Percentiles rank a stretch among this genome's conserved stretches.
phyloP scores from a whole-genome alignment of 1,140 invertebrate genomes.

The Ceratitis capitata region DNA sequence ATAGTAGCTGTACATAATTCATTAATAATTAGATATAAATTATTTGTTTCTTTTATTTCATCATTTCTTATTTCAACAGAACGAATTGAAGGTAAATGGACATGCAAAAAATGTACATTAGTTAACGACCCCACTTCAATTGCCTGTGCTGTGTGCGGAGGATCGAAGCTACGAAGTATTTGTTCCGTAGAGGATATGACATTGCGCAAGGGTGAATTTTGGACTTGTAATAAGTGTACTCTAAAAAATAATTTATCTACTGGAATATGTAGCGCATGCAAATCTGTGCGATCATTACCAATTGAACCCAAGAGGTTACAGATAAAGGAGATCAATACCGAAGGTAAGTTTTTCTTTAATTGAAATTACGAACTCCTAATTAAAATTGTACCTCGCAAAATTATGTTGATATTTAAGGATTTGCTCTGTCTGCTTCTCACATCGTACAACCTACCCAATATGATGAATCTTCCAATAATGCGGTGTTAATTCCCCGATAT shows the following conservation, averaged over 20 bases:
- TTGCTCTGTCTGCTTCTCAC: too few relatives aligned
- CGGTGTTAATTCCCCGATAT: too few relatives aligned
- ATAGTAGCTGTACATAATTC: too few relatives aligned
- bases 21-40: too few relatives aligned
- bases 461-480: too few relatives aligned
- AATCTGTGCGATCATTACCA: constrained; percentile 62
- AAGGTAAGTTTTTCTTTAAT: constrained; percentile 36
- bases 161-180: constrained; percentile 78
- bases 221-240: constrained; percentile 82
- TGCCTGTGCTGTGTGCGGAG: constrained; percentile 84
- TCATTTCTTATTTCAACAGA: too few relatives aligned
- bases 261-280: constrained; percentile 82
- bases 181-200: constrained; percentile 74
- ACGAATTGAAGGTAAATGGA: constrained; percentile 72
- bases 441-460: too few relatives aligned
- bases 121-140: constrained; percentile 76
- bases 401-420: too few relatives aligned
- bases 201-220: constrained; percentile 78
- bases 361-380: neutral
- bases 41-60: too few relatives aligned
- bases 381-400: neutral
- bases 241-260: constrained; percentile 81
- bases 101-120: constrained; percentile 87
- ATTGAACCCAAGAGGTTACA: constrained; percentile 41
- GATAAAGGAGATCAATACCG: constrained; percentile 5